A percentile compares a stretch with the other conserved stretches of the same genome.
These are phyloP conservation scores for Physella acuta DNA, from an alignment of 1,140 invertebrate genomes.

Conservation along the genomic window DNA sequence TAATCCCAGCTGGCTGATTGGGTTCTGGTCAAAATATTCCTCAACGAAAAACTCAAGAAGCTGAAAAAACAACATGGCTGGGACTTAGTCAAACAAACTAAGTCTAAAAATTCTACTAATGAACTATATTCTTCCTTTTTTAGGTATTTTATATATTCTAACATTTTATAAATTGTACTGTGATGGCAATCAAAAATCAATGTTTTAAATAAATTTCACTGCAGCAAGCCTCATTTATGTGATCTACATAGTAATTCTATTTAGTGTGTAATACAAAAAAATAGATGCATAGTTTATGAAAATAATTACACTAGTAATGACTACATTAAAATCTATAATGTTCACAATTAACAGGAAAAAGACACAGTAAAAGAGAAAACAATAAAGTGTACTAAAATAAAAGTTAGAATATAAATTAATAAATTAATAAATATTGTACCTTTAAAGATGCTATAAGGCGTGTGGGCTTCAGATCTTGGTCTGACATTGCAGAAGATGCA, in stretches of 20 bases:
- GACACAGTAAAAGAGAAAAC: neutral
- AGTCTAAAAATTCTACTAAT: too few relatives aligned
- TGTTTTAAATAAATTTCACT: too few relatives aligned
- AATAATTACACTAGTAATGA: neutral
- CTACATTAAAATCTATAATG: neutral
- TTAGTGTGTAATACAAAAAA: too few relatives aligned
- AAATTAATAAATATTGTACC: slow-evolving; percentile 62
- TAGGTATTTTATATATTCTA: too few relatives aligned
- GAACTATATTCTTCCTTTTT: too few relatives aligned
- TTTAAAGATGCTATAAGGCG: slow-evolving; percentile 85
- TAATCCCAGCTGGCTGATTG: slow-evolving; percentile 93
- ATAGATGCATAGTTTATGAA: neutral
- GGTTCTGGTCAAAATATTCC: slow-evolving; percentile 98
- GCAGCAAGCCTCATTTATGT: too few relatives aligned
- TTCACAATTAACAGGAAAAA: neutral
- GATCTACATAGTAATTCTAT: too few relatives aligned
- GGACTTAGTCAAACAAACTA: too few relatives aligned
- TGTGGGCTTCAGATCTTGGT: slow-evolving; percentile 94
- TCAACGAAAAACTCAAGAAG: slow-evolving; percentile 90
- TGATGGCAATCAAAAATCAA: too few relatives aligned
- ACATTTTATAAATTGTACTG: too few relatives aligned
- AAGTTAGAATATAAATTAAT: neutral
- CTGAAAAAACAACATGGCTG: slow-evolving; percentile 64
- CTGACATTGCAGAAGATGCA: slow-evolving; percentile 88
- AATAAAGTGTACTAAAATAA: neutral